phyloP scores from a whole-genome alignment of 2,797 vertebrate genomes.

The Anableps anableps region DNA sequence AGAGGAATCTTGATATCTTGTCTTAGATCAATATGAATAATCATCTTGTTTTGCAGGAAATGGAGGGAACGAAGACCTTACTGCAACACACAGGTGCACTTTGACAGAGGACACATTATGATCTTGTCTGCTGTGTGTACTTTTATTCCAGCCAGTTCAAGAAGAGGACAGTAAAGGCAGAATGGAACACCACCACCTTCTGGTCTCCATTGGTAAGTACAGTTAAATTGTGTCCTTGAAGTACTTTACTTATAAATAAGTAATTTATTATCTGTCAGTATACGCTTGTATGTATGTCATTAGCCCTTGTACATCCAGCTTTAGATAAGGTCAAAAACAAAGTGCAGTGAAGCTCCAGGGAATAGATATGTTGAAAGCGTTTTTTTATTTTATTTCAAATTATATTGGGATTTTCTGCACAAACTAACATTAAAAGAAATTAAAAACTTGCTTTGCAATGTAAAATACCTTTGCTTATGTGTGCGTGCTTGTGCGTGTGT shows the following conservation, averaged over 20 bases:
- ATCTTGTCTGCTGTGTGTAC: not conserved
- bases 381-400: too few relatives aligned
- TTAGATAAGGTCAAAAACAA: too few relatives aligned
- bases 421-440: not conserved
- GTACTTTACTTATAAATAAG: not conserved
- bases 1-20: slow-evolving; percentile 8
- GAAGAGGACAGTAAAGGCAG: not conserved
- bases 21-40: slow-evolving; percentile 16
- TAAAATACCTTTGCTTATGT: not conserved
- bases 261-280: not conserved
- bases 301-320: too few relatives aligned
- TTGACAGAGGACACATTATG: not conserved
- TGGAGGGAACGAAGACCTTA: not conserved
- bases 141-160: not conserved
- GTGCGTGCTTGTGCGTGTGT: too few relatives aligned
- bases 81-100: not conserved
- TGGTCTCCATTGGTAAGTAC: not conserved
- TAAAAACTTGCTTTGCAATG: not conserved
- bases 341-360: too few relatives aligned
- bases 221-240: not conserved
- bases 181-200: not conserved
- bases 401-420: too few relatives aligned
- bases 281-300: not conserved
- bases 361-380: too few relatives aligned
- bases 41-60: slow-evolving; percentile 4